phyloP scores from a whole-genome alignment of 1,140 invertebrate genomes.

The Maniola jurtina region DNA sequence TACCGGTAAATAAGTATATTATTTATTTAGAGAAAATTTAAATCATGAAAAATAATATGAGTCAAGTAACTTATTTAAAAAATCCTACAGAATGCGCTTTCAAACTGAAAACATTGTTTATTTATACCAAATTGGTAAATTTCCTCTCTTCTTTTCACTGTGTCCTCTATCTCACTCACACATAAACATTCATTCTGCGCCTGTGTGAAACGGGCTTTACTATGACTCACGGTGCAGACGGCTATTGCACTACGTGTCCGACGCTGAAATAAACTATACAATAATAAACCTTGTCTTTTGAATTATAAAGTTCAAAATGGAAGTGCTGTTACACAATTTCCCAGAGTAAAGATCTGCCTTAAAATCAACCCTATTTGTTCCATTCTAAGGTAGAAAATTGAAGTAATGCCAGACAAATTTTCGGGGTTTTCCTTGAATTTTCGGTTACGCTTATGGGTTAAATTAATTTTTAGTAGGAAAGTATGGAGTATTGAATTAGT shows the following conservation, averaged over 20 bases:
- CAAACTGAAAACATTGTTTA: neutral
- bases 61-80: too few relatives aligned
- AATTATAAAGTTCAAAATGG: neutral
- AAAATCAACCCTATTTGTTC: neutral
- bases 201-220: slow-evolving; percentile 59
- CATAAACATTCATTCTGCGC: slow-evolving; percentile 19
- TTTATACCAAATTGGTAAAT: neutral
- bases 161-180: slow-evolving; percentile 23
- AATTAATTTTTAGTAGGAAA: neutral
- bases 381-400: neutral
- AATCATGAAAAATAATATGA: too few relatives aligned
- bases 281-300: neutral
- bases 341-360: neutral
- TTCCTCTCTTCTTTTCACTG: slow-evolving; percentile 4
- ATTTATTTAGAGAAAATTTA: too few relatives aligned
- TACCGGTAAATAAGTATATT: too few relatives aligned
- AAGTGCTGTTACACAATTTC: neutral
- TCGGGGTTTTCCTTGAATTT: slow-evolving; percentile 25
- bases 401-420: neutral
- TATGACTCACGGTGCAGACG: slow-evolving; percentile 60
- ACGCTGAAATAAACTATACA: neutral
- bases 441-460: neutral
- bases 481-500: neutral
- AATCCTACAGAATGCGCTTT: too few relatives aligned
- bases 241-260: slow-evolving; percentile 13